Base-by-base conservation (phyloP, 2,797 vertebrate genomes). In the Triplophysa yarkandensis region DNA sequence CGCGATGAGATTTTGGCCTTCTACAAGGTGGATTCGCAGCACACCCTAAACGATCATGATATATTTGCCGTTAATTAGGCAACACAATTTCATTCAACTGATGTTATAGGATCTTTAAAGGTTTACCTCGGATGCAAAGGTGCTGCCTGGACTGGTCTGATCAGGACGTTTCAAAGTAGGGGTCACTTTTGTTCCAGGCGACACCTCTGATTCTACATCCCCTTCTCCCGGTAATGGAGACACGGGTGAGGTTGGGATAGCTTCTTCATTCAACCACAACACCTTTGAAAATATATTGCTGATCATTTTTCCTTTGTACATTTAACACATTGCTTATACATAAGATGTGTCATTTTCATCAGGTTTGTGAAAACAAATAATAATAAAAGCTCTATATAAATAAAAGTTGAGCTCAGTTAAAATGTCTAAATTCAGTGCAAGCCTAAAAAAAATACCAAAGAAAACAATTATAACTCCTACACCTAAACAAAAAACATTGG, bases 1-100 rank as follows among this genome's bases (percentile, higher is more conserved):
- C 65, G 95, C 93, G 0, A 97, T 92, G 61, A 98, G 89, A 80
- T 91, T 91, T 85, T 94, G 92, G 30, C 95, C 95, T 83, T 95
- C 94, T 79, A 95, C 77, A 46, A 98, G 87, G 10, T 95, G 93
- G 74, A 97, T 93, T 63, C 95, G 93, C 82, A 98, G 86, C 54
- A 96, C 94, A 11, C 90, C 94, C 96, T 98, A 86, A 61, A 81
- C 67, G 34, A 30, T 69, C 10, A 58, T 61, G 13, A 25, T 52
- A 4, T 48, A 19, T 48, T 48, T 4, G 8, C 4, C 4, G 13
- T 25, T 52, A 25, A 23, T 25, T 21, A 2, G 5, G 21, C 21
- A 25, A 13, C 13, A 27, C 13, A 27, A 54, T 25, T 21, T 4
- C 1, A 27, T 27, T 16, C 4, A 11, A 46, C n/a, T n/a, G 6